Evolutionary conservation across 2,113 vertebrate genomes (phyloP).

Genomic region (Malaclemys terrapin): DNA sequence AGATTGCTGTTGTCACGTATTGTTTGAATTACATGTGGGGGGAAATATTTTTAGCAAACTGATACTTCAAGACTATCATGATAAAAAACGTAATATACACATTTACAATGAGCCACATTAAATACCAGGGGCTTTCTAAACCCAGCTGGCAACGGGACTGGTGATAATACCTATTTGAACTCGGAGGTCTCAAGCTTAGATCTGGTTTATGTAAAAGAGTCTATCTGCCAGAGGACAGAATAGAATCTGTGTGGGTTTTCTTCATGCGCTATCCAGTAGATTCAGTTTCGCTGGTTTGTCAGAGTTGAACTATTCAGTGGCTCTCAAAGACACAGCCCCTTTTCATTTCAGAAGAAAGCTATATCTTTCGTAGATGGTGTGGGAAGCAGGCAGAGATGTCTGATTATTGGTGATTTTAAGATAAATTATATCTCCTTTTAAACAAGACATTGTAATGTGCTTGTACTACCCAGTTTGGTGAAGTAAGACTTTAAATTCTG

Average conservation of each 20-base stretch:
- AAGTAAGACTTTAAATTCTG: not conserved
- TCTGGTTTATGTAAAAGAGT: not conserved
- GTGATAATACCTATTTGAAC: not conserved
- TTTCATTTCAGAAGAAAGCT: not conserved
- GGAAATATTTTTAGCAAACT: conserved; percentile 44
- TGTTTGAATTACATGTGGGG: conserved; percentile 47
- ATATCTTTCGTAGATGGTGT: not conserved
- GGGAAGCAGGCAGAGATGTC: not conserved
- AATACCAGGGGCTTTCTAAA: not conserved
- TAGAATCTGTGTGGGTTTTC: not conserved
- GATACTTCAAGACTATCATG: conserved; percentile 26
- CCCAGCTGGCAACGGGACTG: not conserved
- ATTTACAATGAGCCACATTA: conserved; percentile 29
- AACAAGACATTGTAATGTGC: not conserved
- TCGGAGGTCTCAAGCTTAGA: not conserved
- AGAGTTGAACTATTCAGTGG: not conserved
- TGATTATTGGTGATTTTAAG: not conserved
- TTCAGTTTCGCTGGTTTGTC: not conserved
- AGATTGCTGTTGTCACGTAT: conserved; percentile 42
- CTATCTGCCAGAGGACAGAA: not conserved
- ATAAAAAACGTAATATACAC: not conserved
- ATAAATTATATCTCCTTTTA: not conserved
- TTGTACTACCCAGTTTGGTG: not conserved
- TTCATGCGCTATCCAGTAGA: not conserved
- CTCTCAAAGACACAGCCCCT: not conserved